phyloP scores from a whole-genome alignment of 2,888 invertebrate genomes.

The Euzophera pinguis region DNA sequence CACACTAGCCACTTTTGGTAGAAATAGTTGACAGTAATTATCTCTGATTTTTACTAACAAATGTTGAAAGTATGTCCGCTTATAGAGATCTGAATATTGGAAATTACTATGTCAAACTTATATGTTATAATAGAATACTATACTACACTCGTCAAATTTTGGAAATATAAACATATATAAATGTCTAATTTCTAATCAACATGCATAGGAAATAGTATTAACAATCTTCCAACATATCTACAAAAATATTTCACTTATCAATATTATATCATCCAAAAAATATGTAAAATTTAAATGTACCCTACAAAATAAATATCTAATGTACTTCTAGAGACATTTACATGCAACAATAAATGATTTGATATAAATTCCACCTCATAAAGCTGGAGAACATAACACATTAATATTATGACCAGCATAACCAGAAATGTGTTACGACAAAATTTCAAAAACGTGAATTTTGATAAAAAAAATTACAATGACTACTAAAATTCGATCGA shows the following conservation, averaged over 20 bases:
- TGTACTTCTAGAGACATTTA: conserved; percentile 20
- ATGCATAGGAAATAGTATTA: conserved; percentile 10
- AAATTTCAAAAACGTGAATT: conserved; percentile 9
- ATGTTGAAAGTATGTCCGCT: not conserved
- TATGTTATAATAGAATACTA: not conserved
- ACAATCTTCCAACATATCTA: conserved; percentile 18
- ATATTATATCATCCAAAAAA: conserved; percentile 31
- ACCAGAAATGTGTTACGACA: conserved; percentile 39
- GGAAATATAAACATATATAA: not conserved
- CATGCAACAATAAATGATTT: conserved; percentile 37
- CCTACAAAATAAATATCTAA: conserved; percentile 43
- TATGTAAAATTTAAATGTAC: conserved; percentile 25
- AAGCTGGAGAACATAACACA: conserved; percentile 24
- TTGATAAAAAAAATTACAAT: conserved; percentile 18
- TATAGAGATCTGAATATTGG: not conserved
- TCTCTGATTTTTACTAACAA: not conserved
- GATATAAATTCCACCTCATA: conserved; percentile 21
- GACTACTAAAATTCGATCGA: conserved; percentile 29
- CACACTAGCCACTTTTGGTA: not conserved
- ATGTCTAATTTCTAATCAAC: conserved; percentile 8
- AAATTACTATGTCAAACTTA: conserved; percentile 5
- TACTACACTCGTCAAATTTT: conserved; percentile 12
- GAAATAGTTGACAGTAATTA: not conserved
- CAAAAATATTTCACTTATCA: conserved; percentile 28
- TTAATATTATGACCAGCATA: conserved; percentile 62